Conservation (phyloP, 2,113 vertebrate species). For the Eudyptes chrysolophus region DNA sequence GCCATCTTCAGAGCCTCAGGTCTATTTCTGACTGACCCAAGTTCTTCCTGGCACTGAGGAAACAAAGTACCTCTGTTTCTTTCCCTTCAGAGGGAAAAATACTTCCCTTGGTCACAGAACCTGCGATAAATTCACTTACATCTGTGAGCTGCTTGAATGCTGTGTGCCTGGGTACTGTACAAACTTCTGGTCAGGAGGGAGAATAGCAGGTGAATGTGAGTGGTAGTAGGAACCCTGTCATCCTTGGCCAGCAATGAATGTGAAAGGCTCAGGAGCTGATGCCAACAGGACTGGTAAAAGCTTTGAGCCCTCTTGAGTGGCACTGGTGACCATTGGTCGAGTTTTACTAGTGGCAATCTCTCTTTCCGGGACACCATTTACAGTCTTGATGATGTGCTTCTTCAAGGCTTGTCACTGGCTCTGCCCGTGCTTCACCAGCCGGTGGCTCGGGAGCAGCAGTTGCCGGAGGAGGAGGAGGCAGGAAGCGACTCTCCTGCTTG, state of each 20-base stretch:
- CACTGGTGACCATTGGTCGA: background rate
- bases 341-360: background rate
- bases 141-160: background rate
- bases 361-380: background rate
- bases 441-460: rapidly evolving
- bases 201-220: background rate
- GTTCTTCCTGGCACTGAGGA: background rate
- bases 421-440: background rate
- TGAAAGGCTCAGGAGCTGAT: background rate
- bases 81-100: background rate
- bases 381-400: background rate
- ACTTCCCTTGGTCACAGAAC: background rate
- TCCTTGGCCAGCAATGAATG: background rate
- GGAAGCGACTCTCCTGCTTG: background rate
- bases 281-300: background rate
- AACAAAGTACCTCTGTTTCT: background rate
- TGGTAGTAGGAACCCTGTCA: background rate
- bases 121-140: rapidly evolving
- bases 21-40: background rate
- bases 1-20: background rate
- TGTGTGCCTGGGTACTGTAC: background rate
- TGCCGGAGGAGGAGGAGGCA: background rate
- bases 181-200: background rate
- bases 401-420: background rate
- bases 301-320: background rate